Evolutionary conservation across 2,888 invertebrate species (phyloP).

Genomic region (Stenolophus ochropezus): DNA sequence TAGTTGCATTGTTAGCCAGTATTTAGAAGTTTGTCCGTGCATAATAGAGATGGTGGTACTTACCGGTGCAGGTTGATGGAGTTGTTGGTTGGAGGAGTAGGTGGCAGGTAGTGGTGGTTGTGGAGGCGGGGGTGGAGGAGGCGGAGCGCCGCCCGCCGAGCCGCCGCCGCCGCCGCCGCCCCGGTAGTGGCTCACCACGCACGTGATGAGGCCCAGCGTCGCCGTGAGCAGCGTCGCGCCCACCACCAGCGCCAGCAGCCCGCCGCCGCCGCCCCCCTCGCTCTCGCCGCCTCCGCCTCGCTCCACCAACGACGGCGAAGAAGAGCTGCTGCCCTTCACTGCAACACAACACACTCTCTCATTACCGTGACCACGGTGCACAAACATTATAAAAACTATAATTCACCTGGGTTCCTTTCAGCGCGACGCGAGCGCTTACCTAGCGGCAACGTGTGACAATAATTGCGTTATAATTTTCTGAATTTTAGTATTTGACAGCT

Average conservation of each 20-base stretch:
- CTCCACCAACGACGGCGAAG: not conserved
- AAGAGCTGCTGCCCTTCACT: conserved; percentile 31
- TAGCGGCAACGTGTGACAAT: too few species aligned
- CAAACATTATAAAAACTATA: too few species aligned
- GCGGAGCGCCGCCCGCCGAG: conserved; percentile 75
- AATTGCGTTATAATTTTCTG: too few species aligned
- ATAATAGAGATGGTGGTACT: conserved; percentile 65
- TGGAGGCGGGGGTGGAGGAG: conserved; percentile 40
- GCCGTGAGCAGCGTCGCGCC: conserved; percentile 69
- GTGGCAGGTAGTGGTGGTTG: conserved; percentile 65
- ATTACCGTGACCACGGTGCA: not conserved
- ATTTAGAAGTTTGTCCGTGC: not conserved
- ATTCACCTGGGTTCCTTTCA: too few species aligned
- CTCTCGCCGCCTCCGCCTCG: not conserved
- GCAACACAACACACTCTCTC: not conserved
- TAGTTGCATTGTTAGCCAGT: too few species aligned
- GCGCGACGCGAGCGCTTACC: too few species aligned
- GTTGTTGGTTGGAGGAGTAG: conserved; percentile 57
- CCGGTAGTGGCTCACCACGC: conserved; percentile 79
- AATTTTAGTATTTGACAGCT: too few species aligned
- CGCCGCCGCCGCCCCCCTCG: conserved; percentile 35
- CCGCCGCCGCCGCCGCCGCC: conserved; percentile 69
- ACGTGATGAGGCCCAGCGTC: conserved; percentile 73
- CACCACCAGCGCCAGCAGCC: conserved; percentile 68
- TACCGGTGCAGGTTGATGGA: conserved; percentile 69